These are phyloP conservation scores for Rhadina sibilatrix DNA, from an alignment of 2,113 vertebrate genomes.

Conservation along the genomic window DNA sequence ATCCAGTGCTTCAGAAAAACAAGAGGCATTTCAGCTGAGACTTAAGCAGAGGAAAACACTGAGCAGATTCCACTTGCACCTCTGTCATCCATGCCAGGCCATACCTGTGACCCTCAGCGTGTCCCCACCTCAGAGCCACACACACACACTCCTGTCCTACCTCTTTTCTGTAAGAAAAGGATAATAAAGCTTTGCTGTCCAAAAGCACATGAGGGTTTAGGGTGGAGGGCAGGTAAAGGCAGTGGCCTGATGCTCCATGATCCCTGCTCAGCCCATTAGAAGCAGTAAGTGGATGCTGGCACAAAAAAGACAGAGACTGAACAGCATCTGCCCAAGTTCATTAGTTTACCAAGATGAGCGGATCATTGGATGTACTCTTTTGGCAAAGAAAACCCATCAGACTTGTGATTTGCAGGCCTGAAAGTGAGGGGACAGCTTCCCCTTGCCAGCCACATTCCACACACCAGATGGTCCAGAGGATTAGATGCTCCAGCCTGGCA, in stretches of 20 bases:
- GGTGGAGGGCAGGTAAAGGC: not conserved
- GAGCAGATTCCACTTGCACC: not conserved
- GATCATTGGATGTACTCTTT: conserved; percentile 10
- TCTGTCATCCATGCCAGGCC: not conserved
- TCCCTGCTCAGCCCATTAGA: not conserved
- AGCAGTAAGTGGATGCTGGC: not conserved
- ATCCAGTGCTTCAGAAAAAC: not conserved
- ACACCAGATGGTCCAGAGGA: conserved; percentile 48
- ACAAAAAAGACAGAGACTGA: not conserved
- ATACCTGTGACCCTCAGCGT: not conserved
- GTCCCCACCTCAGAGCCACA: not conserved
- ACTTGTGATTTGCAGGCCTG: not conserved
- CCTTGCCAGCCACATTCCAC: not conserved
- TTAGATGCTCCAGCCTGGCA: not conserved
- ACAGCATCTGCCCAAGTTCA: conserved; percentile 43
- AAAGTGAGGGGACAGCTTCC: conserved; percentile 15
- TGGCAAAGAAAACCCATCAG: conserved; percentile 39
- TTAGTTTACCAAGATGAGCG: conserved; percentile 37
- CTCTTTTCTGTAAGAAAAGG: not conserved
- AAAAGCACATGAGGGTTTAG: not conserved
- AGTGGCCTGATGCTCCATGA: not conserved
- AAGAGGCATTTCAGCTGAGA: not conserved
- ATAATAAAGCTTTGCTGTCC: not conserved
- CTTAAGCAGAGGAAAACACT: not conserved
- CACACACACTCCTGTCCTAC: not conserved